Base-by-base conservation (phyloP, 1,140 invertebrate genomes). In the Drosophila navojoa region DNA sequence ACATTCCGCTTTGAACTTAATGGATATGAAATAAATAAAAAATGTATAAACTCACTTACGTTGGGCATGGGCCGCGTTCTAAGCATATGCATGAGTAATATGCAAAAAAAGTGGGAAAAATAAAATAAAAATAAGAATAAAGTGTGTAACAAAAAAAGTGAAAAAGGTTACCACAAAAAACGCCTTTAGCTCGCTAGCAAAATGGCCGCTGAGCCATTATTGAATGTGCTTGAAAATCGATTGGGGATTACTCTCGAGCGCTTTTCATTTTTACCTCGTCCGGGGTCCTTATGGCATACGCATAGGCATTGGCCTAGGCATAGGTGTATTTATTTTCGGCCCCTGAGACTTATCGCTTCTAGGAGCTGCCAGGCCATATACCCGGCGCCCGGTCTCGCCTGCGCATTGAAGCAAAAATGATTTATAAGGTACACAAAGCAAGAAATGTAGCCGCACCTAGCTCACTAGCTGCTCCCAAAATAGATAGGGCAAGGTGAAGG, bases 11-110 rank as follows among this genome's bases (percentile, higher is more conserved):
- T 87, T 89, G 79, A 87, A 89, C 82, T 82, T 87, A 87, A 87
- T 87, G 82, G 84, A 87, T 87, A 89, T 87, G 82, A 76, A 87
- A 87, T 89, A 87, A 72, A 89, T 87, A 82, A 86, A 86, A 87
- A 87, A 87, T 87, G 69, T 82, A 87, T 82, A 81, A 66, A 54
- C 66, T 70, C 67, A 64, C 63, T 80, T 86, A 57, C 62, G 61
- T n/a, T 32, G 32, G 64, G 40, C 67, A 66, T 58, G 71, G 44
- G 47, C 13, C 54, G 27, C 47, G 22, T 32, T 40, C 52, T 45
- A 71, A 78, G 61, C 75, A 81, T 71, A 86, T 79, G 72, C 76
- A 87, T 49, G 67, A 60, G 67, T 60, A 71, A 71, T 54, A 75
- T 71, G 67, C 47, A 64, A 47, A 55, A 59, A 68, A 53, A 70